These are phyloP conservation scores for Aethina tumida DNA, from an alignment of 1,140 invertebrate species.

Conservation along the genomic window DNA sequence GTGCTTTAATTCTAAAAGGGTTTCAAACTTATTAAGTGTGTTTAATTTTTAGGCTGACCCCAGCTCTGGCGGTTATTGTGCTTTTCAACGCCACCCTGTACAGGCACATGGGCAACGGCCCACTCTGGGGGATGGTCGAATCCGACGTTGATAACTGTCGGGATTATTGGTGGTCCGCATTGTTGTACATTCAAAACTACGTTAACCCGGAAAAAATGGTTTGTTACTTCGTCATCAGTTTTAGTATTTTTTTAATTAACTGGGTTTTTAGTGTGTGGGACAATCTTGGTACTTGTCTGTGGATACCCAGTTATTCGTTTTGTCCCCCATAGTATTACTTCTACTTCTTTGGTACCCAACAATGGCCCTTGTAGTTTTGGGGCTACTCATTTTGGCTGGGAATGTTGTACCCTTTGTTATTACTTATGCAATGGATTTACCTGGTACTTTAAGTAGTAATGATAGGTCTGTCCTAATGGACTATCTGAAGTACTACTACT, in stretches of 20 bases:
- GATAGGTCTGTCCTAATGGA: background rate
- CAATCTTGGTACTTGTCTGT: conserved; percentile 45
- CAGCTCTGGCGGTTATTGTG: conserved; percentile 44
- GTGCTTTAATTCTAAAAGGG: background rate
- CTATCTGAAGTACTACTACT: conserved; percentile 3
- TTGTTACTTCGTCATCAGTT: too few relatives aligned
- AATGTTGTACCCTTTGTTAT: conserved; percentile 10
- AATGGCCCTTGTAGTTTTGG: conserved; percentile 6
- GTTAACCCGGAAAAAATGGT: conserved; percentile 24
- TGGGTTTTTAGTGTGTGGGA: conserved; percentile 41
- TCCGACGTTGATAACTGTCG: conserved; percentile 28
- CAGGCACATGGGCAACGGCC: conserved; percentile 45
- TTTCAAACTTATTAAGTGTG: conserved; percentile 9
- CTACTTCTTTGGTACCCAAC: conserved; percentile 18
- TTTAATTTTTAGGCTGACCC: conserved; percentile 41
- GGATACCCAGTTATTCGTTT: conserved; percentile 57
- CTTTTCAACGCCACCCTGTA: conserved; percentile 45
- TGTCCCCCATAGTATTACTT: conserved; percentile 39
- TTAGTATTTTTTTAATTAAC: background rate
- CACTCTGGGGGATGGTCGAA: conserved; percentile 35
- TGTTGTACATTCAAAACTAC: conserved; percentile 42
- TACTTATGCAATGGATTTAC: conserved; percentile 3
- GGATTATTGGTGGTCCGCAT: conserved; percentile 42
- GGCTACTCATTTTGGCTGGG: conserved; percentile 2
- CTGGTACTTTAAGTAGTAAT: background rate